Evolutionary conservation across 2,797 vertebrate species (phyloP).

Genomic region (Argentina silus): DNA sequence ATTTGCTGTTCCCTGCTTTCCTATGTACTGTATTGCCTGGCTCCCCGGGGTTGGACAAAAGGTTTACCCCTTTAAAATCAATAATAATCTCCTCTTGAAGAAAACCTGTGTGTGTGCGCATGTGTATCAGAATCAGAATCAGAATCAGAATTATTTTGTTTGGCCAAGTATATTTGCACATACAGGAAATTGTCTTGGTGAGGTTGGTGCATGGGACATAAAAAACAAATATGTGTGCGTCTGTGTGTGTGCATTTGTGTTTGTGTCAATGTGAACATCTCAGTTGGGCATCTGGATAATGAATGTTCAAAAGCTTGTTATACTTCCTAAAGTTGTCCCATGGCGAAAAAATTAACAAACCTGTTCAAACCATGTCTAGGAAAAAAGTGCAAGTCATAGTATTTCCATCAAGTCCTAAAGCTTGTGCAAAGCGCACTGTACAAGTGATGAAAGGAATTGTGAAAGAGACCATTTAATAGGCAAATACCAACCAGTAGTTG

Average conservation of each 20-base stretch:
- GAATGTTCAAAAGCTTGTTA: background rate
- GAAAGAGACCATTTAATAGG: constrained; percentile 7
- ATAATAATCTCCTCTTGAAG: background rate
- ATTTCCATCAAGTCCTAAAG: background rate
- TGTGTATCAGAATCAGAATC: background rate
- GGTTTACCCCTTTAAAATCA: background rate
- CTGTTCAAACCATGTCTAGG: background rate
- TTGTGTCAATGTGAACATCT: background rate
- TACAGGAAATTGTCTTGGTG: too few relatives aligned
- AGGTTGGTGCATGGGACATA: too few relatives aligned
- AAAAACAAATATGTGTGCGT: background rate
- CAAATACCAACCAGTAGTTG: constrained; percentile 4
- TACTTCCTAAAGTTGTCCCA: background rate
- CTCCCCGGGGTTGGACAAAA: constrained; percentile 18
- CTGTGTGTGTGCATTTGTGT: background rate
- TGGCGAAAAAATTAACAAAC: background rate
- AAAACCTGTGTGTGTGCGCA: constrained; percentile 7
- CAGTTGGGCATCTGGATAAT: background rate
- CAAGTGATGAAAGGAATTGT: constrained; percentile 21
- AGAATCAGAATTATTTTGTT: too few relatives aligned
- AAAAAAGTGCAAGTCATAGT: background rate
- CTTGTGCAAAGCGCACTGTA: background rate
- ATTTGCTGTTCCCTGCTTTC: constrained; percentile 32
- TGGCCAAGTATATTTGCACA: too few relatives aligned
- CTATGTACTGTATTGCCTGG: constrained; percentile 26